Base-by-base conservation (phyloP, 1,140 invertebrate genomes). In the Bombus waltoni region DNA sequence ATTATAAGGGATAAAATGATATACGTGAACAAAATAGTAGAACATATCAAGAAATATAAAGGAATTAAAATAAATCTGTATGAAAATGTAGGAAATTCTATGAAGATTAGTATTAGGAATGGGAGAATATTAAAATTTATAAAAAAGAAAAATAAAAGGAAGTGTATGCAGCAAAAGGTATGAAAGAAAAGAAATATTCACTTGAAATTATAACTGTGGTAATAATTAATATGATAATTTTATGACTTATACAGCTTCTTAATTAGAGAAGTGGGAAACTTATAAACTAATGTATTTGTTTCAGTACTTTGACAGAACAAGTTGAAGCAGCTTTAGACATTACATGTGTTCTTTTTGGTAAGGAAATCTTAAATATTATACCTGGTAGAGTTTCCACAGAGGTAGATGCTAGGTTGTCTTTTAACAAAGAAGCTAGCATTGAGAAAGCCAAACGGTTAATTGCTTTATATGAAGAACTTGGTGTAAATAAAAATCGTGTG, bases 341-440 rank as follows among this genome's bases (percentile, higher is more conserved):
- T 95, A 96, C 99, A 1, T 99, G 98, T 95, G 98, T 99, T 1
- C 94, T 99, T 1, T 99, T 99, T 96, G 99, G 99, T 32, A 96
- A 96, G 93, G 99, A 99, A 96, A 99, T 99, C 88, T 96, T 99
- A 57, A 99, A 99, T 95, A 98, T 99, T 91, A 97, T 99, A 89
- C 99, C 99, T 53, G 99, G 99, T 11, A 96, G 99, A 87, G 99
- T 99, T 6, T 99, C 99, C 10, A 99, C 99, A 25, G 99, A 99
- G 97, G 98, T 99, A 40, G 99, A 99, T 96, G 99, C 99, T 42
- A 98, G 98, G 92, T 96, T 99, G 79, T 99, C 99, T 0, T 99
- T 99, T 95, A 97, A 99, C 93, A 99, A 97, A 91, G 97, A 99
- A 91, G 98, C 95, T 1, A 99, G 98, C 91, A 97, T 99, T 91